A percentile compares a stretch with the other conserved stretches of the same genome.
Evolutionary conservation across 2,113 vertebrate species (phyloP).

Genomic region (Vulpes lagopus): DNA sequence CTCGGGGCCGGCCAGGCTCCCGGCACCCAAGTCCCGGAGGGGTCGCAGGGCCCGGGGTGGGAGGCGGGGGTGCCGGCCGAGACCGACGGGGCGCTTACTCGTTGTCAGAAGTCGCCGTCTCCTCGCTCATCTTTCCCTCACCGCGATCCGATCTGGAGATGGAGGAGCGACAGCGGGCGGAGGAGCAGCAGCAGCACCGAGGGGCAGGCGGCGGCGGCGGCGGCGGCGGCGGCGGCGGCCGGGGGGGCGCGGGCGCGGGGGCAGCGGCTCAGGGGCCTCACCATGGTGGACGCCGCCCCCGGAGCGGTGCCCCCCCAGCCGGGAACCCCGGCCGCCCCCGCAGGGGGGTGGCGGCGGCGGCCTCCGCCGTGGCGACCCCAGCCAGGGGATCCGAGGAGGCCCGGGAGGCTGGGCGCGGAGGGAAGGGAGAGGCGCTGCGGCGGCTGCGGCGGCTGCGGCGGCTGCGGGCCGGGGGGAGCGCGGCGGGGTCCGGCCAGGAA

Average conservation of each 20-base stretch:
- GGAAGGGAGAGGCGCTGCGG: not conserved
- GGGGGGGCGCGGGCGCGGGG: constrained; percentile 88
- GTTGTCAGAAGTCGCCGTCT: constrained; percentile 98
- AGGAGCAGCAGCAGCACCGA: constrained; percentile 89
- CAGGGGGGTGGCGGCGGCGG: constrained; percentile 12
- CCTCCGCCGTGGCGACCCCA: constrained; percentile 77
- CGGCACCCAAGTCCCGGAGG: not conserved
- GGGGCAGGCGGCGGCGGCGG: constrained; percentile 83
- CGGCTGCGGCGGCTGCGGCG: not conserved
- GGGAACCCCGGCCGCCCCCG: constrained; percentile 68
- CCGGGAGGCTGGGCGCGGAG: not conserved
- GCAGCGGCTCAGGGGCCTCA: constrained; percentile 88
- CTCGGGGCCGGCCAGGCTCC: constrained; percentile 51
- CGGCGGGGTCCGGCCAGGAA: constrained; percentile 61
- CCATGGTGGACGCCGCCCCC: constrained; percentile 87
- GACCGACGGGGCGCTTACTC: constrained; percentile 92
- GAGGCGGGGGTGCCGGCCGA: not conserved
- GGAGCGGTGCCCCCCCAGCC: constrained; percentile 81
- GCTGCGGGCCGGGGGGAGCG: not conserved
- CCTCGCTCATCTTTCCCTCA: constrained; percentile 99
- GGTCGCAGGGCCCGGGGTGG: not conserved
- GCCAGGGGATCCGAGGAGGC: constrained; percentile 48
- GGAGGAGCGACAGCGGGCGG: constrained; percentile 91
- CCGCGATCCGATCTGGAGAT: constrained; percentile 92
- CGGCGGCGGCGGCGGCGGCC: constrained; percentile 52